A percentile compares a stretch with the other conserved stretches of the same genome.
These are phyloP conservation scores for Aramus guarauna DNA, from an alignment of 2,113 vertebrate genomes.

Conservation along the genomic window DNA sequence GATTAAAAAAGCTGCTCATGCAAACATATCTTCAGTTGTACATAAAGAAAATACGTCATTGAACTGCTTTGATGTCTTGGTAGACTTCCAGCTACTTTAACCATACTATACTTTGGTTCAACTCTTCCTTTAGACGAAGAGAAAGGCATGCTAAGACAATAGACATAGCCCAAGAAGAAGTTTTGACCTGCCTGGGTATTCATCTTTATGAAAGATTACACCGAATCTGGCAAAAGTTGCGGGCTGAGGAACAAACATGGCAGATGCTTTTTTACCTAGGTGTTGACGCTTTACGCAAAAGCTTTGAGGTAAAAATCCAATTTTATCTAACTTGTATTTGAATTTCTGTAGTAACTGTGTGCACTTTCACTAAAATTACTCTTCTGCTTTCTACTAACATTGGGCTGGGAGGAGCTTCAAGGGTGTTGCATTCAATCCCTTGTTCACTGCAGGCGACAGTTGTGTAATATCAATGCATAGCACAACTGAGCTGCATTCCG, in stretches of 20 bases:
- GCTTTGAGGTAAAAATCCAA: slow-evolving; percentile 84
- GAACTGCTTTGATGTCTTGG: neutral
- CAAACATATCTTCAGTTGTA: neutral
- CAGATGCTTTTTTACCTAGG: slow-evolving; percentile 96
- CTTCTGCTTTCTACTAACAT: neutral
- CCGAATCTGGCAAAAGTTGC: slow-evolving; percentile 94
- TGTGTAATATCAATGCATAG: neutral
- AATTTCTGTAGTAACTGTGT: neutral
- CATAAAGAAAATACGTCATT: neutral
- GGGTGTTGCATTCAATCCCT: neutral
- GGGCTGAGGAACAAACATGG: slow-evolving; percentile 96
- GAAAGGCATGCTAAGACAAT: slow-evolving; percentile 98
- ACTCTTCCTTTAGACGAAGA: slow-evolving; percentile 78
- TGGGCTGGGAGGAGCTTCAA: neutral
- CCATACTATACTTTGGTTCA: neutral
- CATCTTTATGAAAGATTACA: slow-evolving; percentile 95
- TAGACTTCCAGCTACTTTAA: slow-evolving; percentile 5
- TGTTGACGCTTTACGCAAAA: slow-evolving; percentile 91
- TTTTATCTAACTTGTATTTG: neutral
- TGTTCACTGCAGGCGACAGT: neutral
- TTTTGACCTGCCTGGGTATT: slow-evolving; percentile 95
- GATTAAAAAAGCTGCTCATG: neutral
- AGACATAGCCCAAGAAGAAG: slow-evolving; percentile 97
- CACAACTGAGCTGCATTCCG: neutral
- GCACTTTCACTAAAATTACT: fast-evolving